Evolutionary conservation across 2,113 vertebrate species (phyloP), one percentile per base, ranked within the genome.

Genomic region (Dicerorhinus sumatrensis): DNA sequence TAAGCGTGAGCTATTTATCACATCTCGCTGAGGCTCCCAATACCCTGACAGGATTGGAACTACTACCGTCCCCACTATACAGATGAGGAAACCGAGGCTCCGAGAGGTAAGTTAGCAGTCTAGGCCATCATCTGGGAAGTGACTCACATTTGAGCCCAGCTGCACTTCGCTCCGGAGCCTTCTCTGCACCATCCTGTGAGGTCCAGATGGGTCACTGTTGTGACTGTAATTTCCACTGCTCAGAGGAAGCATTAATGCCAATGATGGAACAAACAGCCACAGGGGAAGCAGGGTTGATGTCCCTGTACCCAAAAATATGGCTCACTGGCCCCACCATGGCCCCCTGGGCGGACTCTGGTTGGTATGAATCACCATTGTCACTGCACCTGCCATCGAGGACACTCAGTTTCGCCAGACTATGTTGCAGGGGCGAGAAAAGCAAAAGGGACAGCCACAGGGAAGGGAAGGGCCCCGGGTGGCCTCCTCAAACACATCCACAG

Each of bases 251-350:
- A 14, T 31, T 46, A 31, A 2, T 6, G 27, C 27, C 27, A 14
- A 33, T 5, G 46, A 75, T 10, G 42, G 58, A n/a, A 33, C 16
- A 54, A 42, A 4, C 51, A 58, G 58, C 33, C 51, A 39, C 4
- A 7, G 21, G 23, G 23, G 48, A 21, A 11, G 5, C 5, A 14
- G 62, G 31, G 33, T 4, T 36, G 62, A 79, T 16, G 54, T 69
- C 62, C 51, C 10, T 2, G 0, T 31, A 58, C 48, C 46, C 72
- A 0, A n/a, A 58, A 58, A 9, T 29, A n/a, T 4, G 51, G 23
- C 29, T n/a, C 36, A 2, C 12, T 11, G 23, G 20, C 70, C 36
- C 6, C 12, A 8, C 23, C 18, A 0, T 6, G 73, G 72, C 8
- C 62, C 33, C 1, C 4, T 36, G 36, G 3, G 31, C 10, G 11